Evolutionary conservation across 2,888 invertebrate genomes (phyloP), one percentile per base, ranked within the genome.

Genomic region (Mongoloraphidia duomilia): DNA sequence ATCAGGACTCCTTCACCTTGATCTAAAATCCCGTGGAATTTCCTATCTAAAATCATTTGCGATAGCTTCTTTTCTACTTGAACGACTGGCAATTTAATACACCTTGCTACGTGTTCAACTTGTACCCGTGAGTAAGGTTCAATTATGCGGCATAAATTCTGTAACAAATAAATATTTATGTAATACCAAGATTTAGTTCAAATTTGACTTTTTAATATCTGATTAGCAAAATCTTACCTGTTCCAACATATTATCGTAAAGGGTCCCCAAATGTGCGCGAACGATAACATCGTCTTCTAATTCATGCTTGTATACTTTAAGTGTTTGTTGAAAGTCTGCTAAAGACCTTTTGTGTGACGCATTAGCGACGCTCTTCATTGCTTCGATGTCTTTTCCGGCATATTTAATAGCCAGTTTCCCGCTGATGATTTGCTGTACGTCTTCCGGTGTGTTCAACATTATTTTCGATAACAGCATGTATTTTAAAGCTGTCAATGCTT

Each of bases 381-480:
- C 98, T 64, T 98, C 96, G 45, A 98, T 79, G 66, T 97, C 94
- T 52, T 83, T 80, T 9, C 96, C 95, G 26, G 89, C 89, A 70
- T 99, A 94, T 64, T 96, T 97, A 35, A 98, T 79, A 3, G 96
- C 95, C 61, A 97, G 68, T 73, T 99, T 99, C 52, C 96, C 96
- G 60, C 94, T 90, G 60, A 97, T 83, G 56, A 98, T 89, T 55
- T 88, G 84, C 58, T 85, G 86, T 2, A 97, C 96, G 68, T 97
- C 97, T 64, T 97, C 96, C 1, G 96, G 91, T 55, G 84, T 92
- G 59, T 90, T 93, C 49, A 97, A 72, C 95, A 98, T 97, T 51
- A 98, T 97, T 76, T 99, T 98, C 52, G 94, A 93, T 57, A 99
- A 68, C 60, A 98, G 77, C 98, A 99, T 99, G 70, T 99, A 99